Evolutionary conservation across 2,113 vertebrate species (phyloP).

Genomic region (Melanerpes formicivorus): DNA sequence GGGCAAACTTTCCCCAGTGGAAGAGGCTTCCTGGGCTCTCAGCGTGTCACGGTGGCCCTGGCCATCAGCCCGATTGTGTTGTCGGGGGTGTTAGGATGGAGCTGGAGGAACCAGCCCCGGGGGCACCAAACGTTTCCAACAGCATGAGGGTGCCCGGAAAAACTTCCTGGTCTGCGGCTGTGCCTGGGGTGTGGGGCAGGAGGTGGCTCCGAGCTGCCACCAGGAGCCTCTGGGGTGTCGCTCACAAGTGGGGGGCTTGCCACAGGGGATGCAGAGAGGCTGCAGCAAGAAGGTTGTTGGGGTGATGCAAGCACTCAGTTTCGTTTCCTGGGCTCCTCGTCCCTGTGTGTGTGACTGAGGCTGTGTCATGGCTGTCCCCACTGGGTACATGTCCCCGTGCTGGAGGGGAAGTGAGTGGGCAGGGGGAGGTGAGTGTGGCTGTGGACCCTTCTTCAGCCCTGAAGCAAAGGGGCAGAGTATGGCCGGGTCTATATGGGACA

Average conservation of each 20-base stretch:
- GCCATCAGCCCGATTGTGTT: background rate
- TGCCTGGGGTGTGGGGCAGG: rapidly evolving
- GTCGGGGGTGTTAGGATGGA: background rate
- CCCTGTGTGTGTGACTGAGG: background rate
- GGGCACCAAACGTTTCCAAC: background rate
- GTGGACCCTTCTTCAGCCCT: background rate
- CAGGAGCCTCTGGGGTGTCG: background rate
- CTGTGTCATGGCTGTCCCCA: rapidly evolving
- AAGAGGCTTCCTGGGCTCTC: background rate
- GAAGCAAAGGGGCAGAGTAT: background rate
- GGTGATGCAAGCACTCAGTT: background rate
- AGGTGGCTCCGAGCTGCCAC: rapidly evolving
- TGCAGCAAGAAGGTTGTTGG: background rate
- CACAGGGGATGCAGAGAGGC: rapidly evolving
- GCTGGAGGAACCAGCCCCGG: background rate
- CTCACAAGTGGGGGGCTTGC: rapidly evolving
- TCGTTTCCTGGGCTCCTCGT: rapidly evolving
- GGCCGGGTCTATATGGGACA: background rate
- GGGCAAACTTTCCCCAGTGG: rapidly evolving
- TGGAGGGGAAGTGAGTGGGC: rapidly evolving
- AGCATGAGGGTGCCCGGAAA: rapidly evolving
- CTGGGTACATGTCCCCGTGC: rapidly evolving
- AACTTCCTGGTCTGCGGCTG: background rate
- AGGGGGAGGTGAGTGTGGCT: background rate
- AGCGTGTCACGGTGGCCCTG: too few relatives aligned